Evolutionary conservation across 64 coral and sea anemone species (phyloP).

Genomic region (Platygyra sinensis): DNA sequence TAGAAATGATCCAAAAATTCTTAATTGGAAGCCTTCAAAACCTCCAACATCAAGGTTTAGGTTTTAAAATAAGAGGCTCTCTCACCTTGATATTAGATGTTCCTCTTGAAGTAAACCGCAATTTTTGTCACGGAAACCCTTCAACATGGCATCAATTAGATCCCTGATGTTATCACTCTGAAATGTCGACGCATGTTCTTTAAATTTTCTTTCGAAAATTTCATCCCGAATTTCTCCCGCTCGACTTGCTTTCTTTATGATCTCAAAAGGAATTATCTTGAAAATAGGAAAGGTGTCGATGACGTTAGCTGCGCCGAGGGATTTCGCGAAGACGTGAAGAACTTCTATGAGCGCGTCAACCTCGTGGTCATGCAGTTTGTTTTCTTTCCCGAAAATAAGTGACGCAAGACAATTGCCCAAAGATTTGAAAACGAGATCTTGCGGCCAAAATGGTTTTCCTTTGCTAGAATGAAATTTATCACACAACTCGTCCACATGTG

Average conservation of each 20-base stretch:
- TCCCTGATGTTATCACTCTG: constrained; percentile 44
- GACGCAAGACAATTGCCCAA: constrained; percentile 47
- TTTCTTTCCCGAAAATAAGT: constrained; percentile 52
- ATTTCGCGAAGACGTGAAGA: constrained; percentile 14
- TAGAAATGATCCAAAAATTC: too few species aligned
- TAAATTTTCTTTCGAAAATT: constrained; percentile 60
- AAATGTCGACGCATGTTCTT: constrained; percentile 30
- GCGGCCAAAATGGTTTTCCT: background rate
- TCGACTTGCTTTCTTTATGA: constrained; percentile 20
- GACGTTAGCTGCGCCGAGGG: constrained; percentile 56
- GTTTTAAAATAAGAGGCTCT: too few species aligned
- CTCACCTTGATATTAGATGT: background rate
- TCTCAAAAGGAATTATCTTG: constrained; percentile 18
- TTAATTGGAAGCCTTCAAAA: background rate
- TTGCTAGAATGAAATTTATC: background rate
- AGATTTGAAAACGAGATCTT: background rate
- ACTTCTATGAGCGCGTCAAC: constrained; percentile 42
- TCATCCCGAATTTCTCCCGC: constrained; percentile 26
- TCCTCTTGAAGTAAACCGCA: background rate
- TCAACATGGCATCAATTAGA: constrained; percentile 48
- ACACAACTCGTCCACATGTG: background rate
- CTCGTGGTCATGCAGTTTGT: constrained; percentile 27
- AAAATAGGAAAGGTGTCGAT: constrained; percentile 68
- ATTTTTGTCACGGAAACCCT: constrained; percentile 18
- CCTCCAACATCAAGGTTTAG: background rate